Percentiles rank a stretch among this genome's conserved stretches.
phyloP scores from a whole-genome alignment of 1,140 invertebrate species.

The Drosophila pruinosa region DNA sequence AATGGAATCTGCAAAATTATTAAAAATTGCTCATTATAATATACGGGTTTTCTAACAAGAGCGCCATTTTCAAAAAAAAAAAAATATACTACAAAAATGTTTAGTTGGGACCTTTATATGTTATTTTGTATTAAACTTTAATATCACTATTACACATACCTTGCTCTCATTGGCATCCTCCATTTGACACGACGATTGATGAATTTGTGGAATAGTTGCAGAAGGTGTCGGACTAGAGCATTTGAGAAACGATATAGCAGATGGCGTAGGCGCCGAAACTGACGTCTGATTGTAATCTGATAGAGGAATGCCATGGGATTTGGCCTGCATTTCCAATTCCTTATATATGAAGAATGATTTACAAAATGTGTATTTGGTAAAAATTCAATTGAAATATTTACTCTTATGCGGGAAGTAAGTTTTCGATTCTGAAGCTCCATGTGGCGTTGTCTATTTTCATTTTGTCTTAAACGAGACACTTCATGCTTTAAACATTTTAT shows the following conservation, averaged over 20 bases:
- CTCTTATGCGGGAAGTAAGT: conserved; percentile 91
- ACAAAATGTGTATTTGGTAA: not conserved
- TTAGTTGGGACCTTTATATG: no score
- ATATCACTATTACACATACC: conserved; percentile 30
- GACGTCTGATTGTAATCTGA: conserved; percentile 84
- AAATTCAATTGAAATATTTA: conserved; percentile 79
- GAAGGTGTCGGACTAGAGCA: conserved; percentile 35
- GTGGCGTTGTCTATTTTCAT: conserved; percentile 90
- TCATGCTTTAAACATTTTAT: conserved; percentile 95
- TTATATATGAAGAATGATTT: conserved; percentile 71
- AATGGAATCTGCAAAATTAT: conserved; percentile 38
- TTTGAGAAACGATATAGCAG: conserved; percentile 62
- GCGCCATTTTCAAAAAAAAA: no score
- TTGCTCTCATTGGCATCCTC: conserved; percentile 51
- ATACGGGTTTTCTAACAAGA: no score
- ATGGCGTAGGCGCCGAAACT: conserved; percentile 64
- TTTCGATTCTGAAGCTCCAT: conserved; percentile 93
- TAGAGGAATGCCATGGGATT: conserved; percentile 87
- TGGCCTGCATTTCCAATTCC: conserved; percentile 89
- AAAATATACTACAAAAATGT: no score
- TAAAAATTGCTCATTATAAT: not conserved
- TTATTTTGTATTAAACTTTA: no score
- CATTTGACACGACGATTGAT: conserved; percentile 48
- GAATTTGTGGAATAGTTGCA: conserved; percentile 33
- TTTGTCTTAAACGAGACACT: conserved; percentile 90